Evolutionary conservation across 2,888 invertebrate species (phyloP), one percentile per base, ranked within the genome.

Genomic region (Monopis laevigella): DNA sequence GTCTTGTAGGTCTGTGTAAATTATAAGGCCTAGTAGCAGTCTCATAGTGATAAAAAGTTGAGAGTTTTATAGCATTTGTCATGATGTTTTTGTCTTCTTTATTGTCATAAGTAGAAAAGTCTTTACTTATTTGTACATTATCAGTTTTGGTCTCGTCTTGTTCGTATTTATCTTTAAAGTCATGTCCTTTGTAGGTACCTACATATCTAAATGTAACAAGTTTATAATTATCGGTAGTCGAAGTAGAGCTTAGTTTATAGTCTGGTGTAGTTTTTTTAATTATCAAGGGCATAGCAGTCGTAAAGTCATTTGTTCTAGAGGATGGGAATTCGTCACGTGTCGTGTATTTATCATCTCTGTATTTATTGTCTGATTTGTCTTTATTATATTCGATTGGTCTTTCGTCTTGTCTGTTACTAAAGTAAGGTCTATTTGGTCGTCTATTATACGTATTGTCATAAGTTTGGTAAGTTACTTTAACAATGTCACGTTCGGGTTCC

Each of bases 131-230:
- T 29, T 50, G 46, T 26, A 65, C 64, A 44, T 51, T 48, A 3
- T 43, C 40, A 36, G 44, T 49, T 36, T 49, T 47, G n/a, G 48
- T 51, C 19, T 38, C 12, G 10, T 28, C 21, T 21, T 30, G 16
- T 18, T 43, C 41, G n/a, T n/a, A n/a, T 34, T 43, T 48, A 28
- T 54, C 51, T 39, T 47, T 51, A 14, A 50, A 53, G 46, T 54
- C 53, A 19, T 34, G 30, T 36, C 73, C 72, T 62, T 58, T 77
- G 48, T 78, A 80, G 42, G 66, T 80, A 6, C 82, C 81, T 48
- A 82, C 69, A 45, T 82, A 81, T 16, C 78, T 72, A 49, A 82
- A 82, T 46, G 82, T 82, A 40, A 78, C 65, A 41, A 82, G 59
- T 62, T 75, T 80, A 48, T 74, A 71, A 32, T 66, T 51, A 49